These are phyloP conservation scores for Nematostella vectensis DNA, from an alignment of 92 coral and sea anemone genomes.

Conservation along the genomic window DNA sequence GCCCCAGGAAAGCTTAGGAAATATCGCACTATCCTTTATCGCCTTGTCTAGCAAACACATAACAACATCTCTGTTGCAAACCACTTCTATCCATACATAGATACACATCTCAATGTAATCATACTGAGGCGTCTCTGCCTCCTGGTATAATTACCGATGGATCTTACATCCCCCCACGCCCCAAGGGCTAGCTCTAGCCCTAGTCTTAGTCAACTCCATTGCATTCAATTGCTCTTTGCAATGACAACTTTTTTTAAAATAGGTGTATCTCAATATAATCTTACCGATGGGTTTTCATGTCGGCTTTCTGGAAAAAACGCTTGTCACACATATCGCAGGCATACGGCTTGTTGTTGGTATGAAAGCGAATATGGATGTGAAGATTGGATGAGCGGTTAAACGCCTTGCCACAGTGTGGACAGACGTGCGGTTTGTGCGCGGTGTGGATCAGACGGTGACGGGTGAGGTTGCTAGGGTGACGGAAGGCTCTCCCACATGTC, in stretches of 20 bases:
- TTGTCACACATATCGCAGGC: constrained; percentile 83
- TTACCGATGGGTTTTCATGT: constrained; percentile 87
- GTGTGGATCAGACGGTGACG: constrained; percentile 76
- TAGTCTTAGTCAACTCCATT: neutral
- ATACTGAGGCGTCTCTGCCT: no score
- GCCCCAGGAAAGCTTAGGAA: no score
- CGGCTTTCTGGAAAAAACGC: constrained; percentile 91
- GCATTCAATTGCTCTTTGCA: no score
- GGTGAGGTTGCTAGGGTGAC: constrained; percentile 68
- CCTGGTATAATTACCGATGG: neutral
- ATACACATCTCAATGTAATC: no score
- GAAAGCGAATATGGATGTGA: constrained; percentile 93
- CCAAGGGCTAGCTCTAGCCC: neutral
- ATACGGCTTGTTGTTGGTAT: constrained; percentile 81
- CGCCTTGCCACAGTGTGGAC: constrained; percentile 77
- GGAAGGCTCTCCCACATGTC: constrained; percentile 66
- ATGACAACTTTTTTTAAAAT: no score
- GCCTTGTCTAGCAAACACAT: no score
- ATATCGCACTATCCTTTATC: no score
- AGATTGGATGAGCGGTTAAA: constrained; percentile 93
- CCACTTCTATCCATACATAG: no score
- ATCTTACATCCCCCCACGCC: neutral
- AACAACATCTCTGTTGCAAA: no score
- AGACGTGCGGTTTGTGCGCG: constrained; percentile 71
- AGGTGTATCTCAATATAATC: no score